Percentiles rank a stretch among this genome's conserved stretches.
phyloP scores from a whole-genome alignment of 2,797 vertebrate species.

The Chrosomus eos region DNA sequence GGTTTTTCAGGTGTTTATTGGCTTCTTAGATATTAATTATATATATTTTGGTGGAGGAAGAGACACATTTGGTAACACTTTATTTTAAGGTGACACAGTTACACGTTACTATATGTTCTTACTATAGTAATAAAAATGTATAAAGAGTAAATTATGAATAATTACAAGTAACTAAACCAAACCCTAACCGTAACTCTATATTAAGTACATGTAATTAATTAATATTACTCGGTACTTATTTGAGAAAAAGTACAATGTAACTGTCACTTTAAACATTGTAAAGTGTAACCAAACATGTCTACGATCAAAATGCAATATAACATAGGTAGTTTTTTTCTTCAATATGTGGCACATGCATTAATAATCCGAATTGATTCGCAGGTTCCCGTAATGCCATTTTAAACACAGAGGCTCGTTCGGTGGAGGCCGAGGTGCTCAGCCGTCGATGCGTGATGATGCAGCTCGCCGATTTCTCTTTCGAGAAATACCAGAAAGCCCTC shows the following conservation, averaged over 20 bases:
- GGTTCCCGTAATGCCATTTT: conserved; percentile 84
- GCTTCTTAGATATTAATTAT: background rate
- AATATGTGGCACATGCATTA: background rate
- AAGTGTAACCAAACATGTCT: background rate
- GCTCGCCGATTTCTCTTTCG: no score
- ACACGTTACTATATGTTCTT: background rate
- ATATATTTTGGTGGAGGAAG: background rate
- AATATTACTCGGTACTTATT: no score
- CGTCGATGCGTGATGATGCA: no score
- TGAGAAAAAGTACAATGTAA: no score
- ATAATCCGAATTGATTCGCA: conserved; percentile 59
- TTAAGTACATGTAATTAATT: no score
- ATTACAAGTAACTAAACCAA: background rate
- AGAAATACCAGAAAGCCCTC: no score
- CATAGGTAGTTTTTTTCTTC: background rate
- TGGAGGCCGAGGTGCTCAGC: no score
- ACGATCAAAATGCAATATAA: background rate
- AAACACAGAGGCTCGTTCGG: no score
- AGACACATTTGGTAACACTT: background rate
- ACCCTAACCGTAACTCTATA: no score
- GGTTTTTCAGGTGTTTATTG: background rate
- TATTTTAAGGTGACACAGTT: background rate
- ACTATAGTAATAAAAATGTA: no score
- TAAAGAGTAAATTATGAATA: no score
- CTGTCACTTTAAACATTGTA: no score